phyloP scores from a whole-genome alignment of 2,113 vertebrate genomes.

The Thermophis baileyi region DNA sequence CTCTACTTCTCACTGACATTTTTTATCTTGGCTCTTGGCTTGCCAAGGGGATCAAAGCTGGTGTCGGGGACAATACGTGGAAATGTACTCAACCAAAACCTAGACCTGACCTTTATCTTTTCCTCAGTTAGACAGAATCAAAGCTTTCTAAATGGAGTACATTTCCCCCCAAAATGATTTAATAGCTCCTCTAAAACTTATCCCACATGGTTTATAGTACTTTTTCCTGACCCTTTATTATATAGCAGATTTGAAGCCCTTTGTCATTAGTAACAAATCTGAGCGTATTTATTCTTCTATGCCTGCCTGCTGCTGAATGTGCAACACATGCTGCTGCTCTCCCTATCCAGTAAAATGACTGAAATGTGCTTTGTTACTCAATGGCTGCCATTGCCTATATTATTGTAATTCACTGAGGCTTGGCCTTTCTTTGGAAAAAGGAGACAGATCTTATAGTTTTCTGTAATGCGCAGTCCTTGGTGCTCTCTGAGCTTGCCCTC shows the following conservation, averaged over 20 bases:
- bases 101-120: not conserved
- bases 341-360: not conserved
- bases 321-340: not conserved
- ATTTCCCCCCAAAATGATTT: not conserved
- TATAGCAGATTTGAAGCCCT: not conserved
- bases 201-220: not conserved
- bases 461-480: not conserved
- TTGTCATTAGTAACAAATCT: not conserved
- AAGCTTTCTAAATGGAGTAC: not conserved
- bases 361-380: not conserved
- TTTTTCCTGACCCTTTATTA: not conserved
- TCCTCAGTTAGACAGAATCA: not conserved
- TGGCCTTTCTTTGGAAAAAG: not conserved
- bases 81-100: not conserved
- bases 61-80: not conserved
- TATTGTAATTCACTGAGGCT: not conserved
- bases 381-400: not conserved
- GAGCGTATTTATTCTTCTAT: not conserved
- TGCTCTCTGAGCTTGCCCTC: not conserved
- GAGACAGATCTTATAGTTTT: not conserved
- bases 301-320: not conserved
- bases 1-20: not conserved
- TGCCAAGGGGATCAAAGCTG: not conserved
- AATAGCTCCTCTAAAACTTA: not conserved
- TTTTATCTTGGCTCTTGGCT: not conserved